Conservation (phyloP, 23 tunicate species). For the Trididemnum nubilum region DNA sequence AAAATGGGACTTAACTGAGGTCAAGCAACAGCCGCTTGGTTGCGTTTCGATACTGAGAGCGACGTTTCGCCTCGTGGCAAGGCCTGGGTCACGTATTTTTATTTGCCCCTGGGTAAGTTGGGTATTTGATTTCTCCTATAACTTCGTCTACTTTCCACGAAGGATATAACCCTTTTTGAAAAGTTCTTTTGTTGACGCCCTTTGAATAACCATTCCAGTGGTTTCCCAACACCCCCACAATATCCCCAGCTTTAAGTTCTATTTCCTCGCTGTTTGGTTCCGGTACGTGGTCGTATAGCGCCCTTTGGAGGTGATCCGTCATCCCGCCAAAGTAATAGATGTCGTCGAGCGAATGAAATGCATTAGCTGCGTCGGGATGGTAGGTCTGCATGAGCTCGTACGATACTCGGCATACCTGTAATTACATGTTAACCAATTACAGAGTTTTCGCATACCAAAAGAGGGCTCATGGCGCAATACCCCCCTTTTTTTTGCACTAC, state of each 20-base stretch:
- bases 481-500: not conserved
- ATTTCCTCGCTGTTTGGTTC: slow-evolving; percentile 38
- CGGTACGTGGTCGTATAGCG: slow-evolving; percentile 39
- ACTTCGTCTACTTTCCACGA: slow-evolving; percentile 79
- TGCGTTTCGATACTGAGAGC: no score
- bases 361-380: slow-evolving; percentile 69
- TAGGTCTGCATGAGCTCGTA: slow-evolving; percentile 88
- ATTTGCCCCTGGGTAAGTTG: slow-evolving; percentile 29
- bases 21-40: no score
- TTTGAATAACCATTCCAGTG: slow-evolving; percentile 93
- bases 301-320: slow-evolving; percentile 56
- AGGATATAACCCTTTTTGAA: slow-evolving; percentile 68
- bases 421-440: no score
- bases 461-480: not conserved
- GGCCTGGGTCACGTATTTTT: not conserved
- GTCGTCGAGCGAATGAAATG: slow-evolving; percentile 78
- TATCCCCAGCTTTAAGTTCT: slow-evolving; percentile 64
- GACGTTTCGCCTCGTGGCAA: not conserved
- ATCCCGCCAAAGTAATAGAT: slow-evolving; percentile 87
- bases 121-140: slow-evolving; percentile 43
- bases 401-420: slow-evolving; percentile 81
- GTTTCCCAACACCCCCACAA: slow-evolving; percentile 73
- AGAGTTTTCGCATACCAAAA: not conserved
- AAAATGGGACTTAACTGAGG: no score
- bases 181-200: slow-evolving; percentile 66